phyloP scores from a whole-genome alignment of 2,888 invertebrate species.

The Halocaridina rubra region DNA sequence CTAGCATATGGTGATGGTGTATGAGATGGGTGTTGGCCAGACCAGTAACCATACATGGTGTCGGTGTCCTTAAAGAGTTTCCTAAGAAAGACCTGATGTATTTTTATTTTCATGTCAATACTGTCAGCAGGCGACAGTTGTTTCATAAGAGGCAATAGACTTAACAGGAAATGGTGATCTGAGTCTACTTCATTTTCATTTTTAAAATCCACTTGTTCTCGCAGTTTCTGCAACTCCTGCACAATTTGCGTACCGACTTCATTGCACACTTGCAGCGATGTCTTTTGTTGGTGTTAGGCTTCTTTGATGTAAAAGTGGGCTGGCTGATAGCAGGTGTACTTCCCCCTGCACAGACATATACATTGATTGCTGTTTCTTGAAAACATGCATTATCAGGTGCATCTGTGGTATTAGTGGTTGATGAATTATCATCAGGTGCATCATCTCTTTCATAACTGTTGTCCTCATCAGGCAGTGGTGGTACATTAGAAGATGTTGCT shows the following conservation, averaged over 20 bases:
- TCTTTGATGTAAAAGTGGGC: constrained; percentile 21
- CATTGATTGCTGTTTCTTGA: constrained; percentile 11
- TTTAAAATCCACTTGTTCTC: constrained; percentile 27
- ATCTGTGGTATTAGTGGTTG: constrained; percentile 8
- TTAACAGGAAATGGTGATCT: constrained; percentile 38
- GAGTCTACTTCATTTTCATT: constrained; percentile 34
- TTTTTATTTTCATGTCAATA: constrained; percentile 28
- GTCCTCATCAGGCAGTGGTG: constrained; percentile 19
- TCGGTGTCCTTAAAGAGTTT: constrained; percentile 22
- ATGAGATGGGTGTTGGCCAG: constrained; percentile 28
- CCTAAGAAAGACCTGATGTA: constrained; percentile 27
- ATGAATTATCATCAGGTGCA: constrained; percentile 4
- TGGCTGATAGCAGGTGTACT: constrained; percentile 26
- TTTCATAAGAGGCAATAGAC: constrained; percentile 18
- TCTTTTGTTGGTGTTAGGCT: constrained; percentile 22
- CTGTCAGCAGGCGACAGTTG: constrained; percentile 11
- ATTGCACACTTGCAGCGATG: constrained; percentile 6
- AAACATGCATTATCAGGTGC: constrained; percentile 9
- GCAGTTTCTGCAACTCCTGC: constrained; percentile 18
- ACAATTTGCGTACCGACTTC: constrained; percentile 11
- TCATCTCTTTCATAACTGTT: constrained; percentile 1
- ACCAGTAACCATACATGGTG: constrained; percentile 21
- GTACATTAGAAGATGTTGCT: constrained; percentile 12
- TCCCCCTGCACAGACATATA: constrained; percentile 13
- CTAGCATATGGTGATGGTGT: constrained; percentile 21